Base-by-base conservation (phyloP, 1,140 invertebrate species). In the Neodiprion lecontei region DNA sequence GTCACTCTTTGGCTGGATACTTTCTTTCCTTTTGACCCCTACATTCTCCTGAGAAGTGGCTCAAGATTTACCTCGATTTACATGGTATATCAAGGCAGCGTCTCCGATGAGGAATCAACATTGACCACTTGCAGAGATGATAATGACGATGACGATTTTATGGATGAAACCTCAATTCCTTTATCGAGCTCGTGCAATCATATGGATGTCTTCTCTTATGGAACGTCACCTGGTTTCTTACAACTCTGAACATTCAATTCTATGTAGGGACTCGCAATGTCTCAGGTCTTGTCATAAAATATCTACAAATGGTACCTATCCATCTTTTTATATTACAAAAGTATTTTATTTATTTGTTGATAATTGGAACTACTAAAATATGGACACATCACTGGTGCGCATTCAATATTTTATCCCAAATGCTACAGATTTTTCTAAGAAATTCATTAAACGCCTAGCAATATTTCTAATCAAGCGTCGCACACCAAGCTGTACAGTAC, bases 1-100 rank as follows among this genome's bases (percentile, higher is more conserved):
- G 85, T 87, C 73, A 85, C 89, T 71, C 86, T 89, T 28, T 84
- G 80, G 47, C 78, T 95, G 0, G 92, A 95, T 75, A 90, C 91
- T 10, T 95, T 92, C 82, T 96, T 96, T 79, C 95, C 95, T 0
- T 97, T 96, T 88, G 95, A 96, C 89, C 93, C 94, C 3, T 96
- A 94, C 82, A 78, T 93, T 23, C 88, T 97, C 14, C 70, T 76
- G n/a, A 82, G 81, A 12, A 91, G 90, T 28, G 78, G 82, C 61
- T 77, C 84, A 10, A 85, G 84, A 76, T 88, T 92, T 72, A 61
- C 68, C 49, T 78, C 85, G 7, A 72, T 88, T 66, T 90, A 91
- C 81, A 79, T 86, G 49, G 78, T 88, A 66, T 89, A 88, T 80
- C 80, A 89, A 74, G 81, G 75, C 1, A 82, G 72, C 23, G 78